Evolutionary conservation across 2,113 vertebrate species (phyloP).

Genomic region (Anthoscopus minutus): DNA sequence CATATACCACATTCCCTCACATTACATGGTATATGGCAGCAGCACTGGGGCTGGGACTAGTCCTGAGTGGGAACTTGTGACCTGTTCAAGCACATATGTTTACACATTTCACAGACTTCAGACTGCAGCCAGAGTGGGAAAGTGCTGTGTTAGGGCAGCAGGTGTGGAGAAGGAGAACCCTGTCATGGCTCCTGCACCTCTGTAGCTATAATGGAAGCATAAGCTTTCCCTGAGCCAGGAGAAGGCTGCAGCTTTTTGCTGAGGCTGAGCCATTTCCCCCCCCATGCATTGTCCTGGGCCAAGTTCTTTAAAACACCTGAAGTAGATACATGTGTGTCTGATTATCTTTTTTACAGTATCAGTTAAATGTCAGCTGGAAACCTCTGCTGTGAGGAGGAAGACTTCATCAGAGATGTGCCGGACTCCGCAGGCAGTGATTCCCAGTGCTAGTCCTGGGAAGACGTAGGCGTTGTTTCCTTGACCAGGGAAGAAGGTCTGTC

Average conservation of each 20-base stretch:
- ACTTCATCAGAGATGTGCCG: conserved; percentile 92
- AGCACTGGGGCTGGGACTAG: background rate
- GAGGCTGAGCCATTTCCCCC: background rate
- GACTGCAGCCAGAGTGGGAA: background rate
- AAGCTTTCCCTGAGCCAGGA: background rate
- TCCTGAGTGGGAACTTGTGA: background rate
- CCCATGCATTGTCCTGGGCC: background rate
- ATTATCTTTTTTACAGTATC: background rate
- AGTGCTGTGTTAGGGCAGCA: background rate
- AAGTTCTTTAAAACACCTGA: background rate
- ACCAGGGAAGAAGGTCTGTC: conserved; percentile 89
- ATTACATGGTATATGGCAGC: background rate
- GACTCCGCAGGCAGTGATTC: conserved; percentile 84
- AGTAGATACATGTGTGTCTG: background rate
- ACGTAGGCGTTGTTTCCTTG: conserved; percentile 98
- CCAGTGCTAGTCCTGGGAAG: conserved; percentile 93
- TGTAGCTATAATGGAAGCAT: background rate
- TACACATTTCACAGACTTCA: background rate
- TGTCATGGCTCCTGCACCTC: background rate
- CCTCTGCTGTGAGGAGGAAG: conserved; percentile 95
- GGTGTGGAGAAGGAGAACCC: background rate
- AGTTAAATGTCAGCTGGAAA: conserved; percentile 13
- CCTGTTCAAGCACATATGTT: fast-evolving
- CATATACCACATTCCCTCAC: background rate
- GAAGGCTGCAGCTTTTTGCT: background rate